Conservation (phyloP, 2,888 invertebrate species). For the Dicyrtomina minuta region DNA sequence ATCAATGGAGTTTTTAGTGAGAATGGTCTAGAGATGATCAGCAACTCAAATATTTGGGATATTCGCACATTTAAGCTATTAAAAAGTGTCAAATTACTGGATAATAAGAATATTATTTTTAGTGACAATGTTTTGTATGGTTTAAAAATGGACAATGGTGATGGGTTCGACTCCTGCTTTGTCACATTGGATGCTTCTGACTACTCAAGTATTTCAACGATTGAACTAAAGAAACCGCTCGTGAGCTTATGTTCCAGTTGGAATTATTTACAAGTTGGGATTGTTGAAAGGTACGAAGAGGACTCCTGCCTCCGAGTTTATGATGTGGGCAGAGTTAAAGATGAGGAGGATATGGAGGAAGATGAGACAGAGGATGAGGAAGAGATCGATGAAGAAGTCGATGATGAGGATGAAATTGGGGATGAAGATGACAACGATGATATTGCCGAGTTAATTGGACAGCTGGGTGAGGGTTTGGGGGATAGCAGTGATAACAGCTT, state of each 20-base stretch:
- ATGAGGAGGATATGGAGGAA: constrained; percentile 30
- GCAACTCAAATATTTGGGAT: constrained; percentile 99
- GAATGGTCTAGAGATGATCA: constrained; percentile 91
- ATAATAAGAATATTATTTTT: constrained; percentile 86
- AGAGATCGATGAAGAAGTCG: constrained; percentile 28
- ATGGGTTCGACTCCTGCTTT: constrained; percentile 83
- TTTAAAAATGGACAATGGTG: constrained; percentile 71
- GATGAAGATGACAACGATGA: constrained; percentile 8
- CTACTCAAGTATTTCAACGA: constrained; percentile 75
- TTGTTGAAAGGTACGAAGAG: constrained; percentile 27
- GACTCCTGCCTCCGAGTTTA: constrained; percentile 29
- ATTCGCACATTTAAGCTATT: constrained; percentile 89
- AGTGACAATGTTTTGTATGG: constrained; percentile 89
- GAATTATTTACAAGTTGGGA: constrained; percentile 28
- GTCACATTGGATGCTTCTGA: constrained; percentile 92
- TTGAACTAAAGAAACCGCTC: constrained; percentile 30
- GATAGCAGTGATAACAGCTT: background rate
- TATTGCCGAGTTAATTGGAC: constrained; percentile 19
- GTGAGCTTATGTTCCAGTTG: constrained; percentile 23
- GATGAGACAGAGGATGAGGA: constrained; percentile 32
- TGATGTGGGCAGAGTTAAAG: constrained; percentile 32
- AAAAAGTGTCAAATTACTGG: constrained; percentile 88
- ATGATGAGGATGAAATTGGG: constrained; percentile 29
- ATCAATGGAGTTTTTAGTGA: constrained; percentile 96
- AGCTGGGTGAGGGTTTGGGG: constrained; percentile 21